Percentiles rank a stretch among this genome's conserved stretches.
phyloP scores from a whole-genome alignment of 2,888 invertebrate genomes.

The Xestia sexstrigata region DNA sequence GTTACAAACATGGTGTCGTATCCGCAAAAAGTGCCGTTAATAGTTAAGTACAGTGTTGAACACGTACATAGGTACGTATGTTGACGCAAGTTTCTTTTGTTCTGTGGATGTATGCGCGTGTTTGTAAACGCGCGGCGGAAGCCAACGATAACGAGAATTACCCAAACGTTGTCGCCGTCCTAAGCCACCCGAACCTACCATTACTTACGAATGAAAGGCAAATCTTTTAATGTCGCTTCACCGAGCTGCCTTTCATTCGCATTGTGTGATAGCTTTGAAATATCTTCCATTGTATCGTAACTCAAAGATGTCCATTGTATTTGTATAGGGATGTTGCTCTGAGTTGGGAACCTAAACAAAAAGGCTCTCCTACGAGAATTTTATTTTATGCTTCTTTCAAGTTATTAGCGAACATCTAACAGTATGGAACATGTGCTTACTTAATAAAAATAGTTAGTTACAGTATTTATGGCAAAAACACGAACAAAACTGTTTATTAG shows the following conservation, averaged over 20 bases:
- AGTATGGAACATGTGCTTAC: neutral
- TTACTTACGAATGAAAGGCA: slow-evolving; percentile 17
- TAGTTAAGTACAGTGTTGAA: slow-evolving; percentile 1
- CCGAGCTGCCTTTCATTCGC: slow-evolving; percentile 23
- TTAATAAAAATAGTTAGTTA: neutral
- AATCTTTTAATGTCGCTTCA: slow-evolving; percentile 26
- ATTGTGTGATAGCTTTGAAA: slow-evolving; percentile 45
- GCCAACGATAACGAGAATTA: slow-evolving; percentile 49
- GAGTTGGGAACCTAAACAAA: slow-evolving; percentile 39
- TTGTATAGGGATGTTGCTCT: slow-evolving; percentile 36
- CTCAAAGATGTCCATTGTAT: slow-evolving; percentile 44
- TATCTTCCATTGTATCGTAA: slow-evolving; percentile 42
- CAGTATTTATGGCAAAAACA: slow-evolving; percentile 16
- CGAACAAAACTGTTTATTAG: slow-evolving; percentile 8
- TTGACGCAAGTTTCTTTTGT: slow-evolving; percentile 54
- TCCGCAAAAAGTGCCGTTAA: slow-evolving; percentile 34
- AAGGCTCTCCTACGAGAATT: slow-evolving; percentile 30
- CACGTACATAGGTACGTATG: slow-evolving; percentile 21
- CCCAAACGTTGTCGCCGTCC: slow-evolving; percentile 22
- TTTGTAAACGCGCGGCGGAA: slow-evolving; percentile 63
- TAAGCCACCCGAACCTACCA: slow-evolving; percentile 11
- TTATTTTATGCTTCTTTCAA: slow-evolving; percentile 41
- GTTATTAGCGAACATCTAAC: slow-evolving; percentile 8
- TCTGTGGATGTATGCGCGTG: slow-evolving; percentile 31
- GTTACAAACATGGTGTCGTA: slow-evolving; percentile 47